These are phyloP conservation scores for Babyrousa celebensis DNA, from an alignment of 2,797 vertebrate species.

Conservation along the genomic window DNA sequence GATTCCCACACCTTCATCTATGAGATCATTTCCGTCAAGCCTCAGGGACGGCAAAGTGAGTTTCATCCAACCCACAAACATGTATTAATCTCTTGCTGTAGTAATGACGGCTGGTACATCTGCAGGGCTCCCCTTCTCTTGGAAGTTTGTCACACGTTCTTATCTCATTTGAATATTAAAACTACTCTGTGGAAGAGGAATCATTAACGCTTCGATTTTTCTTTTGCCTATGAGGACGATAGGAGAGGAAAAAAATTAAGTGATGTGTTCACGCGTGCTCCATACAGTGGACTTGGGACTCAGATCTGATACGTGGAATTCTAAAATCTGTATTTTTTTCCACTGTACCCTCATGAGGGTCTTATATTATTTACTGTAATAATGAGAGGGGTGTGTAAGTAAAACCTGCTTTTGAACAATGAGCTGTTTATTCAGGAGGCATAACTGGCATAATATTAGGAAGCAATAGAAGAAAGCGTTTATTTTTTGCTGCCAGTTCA, in stretches of 20 bases:
- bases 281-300: background rate
- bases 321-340: background rate
- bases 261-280: background rate
- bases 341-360: accelerated
- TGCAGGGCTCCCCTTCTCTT: background rate
- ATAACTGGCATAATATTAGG: background rate
- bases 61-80: background rate
- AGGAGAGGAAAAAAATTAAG: background rate
- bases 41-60: background rate
- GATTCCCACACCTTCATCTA: accelerated
- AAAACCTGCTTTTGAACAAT: background rate
- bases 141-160: background rate
- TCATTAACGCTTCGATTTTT: constrained; percentile 33
- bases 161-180: background rate
- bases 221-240: background rate
- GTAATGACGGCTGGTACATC: background rate
- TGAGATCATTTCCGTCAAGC: background rate
- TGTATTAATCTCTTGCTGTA: background rate
- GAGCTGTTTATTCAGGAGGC: background rate
- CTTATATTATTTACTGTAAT: background rate
- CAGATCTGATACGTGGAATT: background rate
- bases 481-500: constrained; percentile 9
- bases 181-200: background rate
- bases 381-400: background rate
- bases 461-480: background rate